phyloP scores from a whole-genome alignment of 2,888 invertebrate genomes.

The Brachyopa scutellaris region DNA sequence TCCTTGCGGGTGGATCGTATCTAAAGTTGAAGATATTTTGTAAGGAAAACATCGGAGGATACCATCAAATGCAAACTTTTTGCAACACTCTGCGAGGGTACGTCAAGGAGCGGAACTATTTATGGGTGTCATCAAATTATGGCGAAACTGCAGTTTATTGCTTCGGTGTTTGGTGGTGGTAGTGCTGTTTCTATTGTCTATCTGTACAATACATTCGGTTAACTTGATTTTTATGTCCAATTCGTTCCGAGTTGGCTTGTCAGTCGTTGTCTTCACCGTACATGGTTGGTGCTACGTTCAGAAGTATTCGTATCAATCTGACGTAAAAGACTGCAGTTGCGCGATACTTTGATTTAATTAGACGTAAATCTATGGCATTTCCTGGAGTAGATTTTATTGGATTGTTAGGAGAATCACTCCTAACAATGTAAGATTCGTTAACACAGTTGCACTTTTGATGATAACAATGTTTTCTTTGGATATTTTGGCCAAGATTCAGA shows the following conservation, averaged over 20 bases:
- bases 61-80: conserved; percentile 42
- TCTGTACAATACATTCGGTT: conserved; percentile 7
- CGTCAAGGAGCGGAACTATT: conserved; percentile 43
- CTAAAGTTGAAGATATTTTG: conserved; percentile 25
- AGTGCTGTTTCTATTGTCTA: neutral
- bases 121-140: conserved; percentile 47
- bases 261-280: neutral
- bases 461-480: too few relatives aligned
- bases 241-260: conserved; percentile 17
- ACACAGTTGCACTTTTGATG: too few relatives aligned
- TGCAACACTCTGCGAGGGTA: conserved; percentile 12
- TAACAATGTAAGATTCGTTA: too few relatives aligned
- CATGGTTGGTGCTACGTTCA: too few relatives aligned
- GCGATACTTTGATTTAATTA: conserved; percentile 50
- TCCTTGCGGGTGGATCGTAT: neutral
- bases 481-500: too few relatives aligned
- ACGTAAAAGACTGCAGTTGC: neutral
- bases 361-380: conserved; percentile 20
- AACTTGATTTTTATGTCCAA: conserved; percentile 49
- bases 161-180: neutral
- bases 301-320: conserved; percentile 19
- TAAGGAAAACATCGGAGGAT: conserved; percentile 28
- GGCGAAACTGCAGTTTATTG: conserved; percentile 56
- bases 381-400: neutral
- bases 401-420: too few relatives aligned